These are phyloP conservation scores for Tachypleus tridentatus DNA, from an alignment of 1,140 invertebrate genomes.

Conservation along the genomic window DNA sequence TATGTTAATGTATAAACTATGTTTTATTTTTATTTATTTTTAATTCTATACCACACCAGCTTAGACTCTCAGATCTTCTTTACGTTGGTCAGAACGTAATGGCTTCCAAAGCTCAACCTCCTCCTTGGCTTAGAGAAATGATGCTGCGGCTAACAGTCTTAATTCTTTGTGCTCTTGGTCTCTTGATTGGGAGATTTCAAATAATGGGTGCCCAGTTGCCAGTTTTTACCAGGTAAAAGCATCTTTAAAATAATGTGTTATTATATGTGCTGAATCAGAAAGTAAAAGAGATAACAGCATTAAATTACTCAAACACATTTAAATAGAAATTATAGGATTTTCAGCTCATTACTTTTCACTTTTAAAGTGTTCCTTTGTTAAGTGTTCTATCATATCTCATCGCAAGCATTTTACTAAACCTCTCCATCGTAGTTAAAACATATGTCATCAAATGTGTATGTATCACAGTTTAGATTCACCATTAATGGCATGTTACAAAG, in stretches of 20 bases:
- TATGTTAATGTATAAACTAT: too few relatives aligned
- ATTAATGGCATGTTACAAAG: too few relatives aligned
- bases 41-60: conserved; percentile 1
- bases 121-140: conserved; percentile 55
- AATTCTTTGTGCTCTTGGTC: conserved; percentile 60
- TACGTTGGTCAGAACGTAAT: conserved; percentile 6
- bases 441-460: too few relatives aligned
- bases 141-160: conserved; percentile 63
- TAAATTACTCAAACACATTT: conserved; percentile 5
- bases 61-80: conserved; percentile 9
- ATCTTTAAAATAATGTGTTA: not conserved
- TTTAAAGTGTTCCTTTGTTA: too few relatives aligned
- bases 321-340: not conserved
- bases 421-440: too few relatives aligned
- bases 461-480: too few relatives aligned
- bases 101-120: conserved; percentile 43
- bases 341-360: not conserved
- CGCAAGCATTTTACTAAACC: too few relatives aligned
- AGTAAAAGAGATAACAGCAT: too few relatives aligned
- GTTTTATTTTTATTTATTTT: not conserved
- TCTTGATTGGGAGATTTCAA: conserved; percentile 72
- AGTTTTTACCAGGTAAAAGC: conserved; percentile 69
- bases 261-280: too few relatives aligned
- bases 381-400: too few relatives aligned
- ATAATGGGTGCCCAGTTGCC: conserved; percentile 94